Base-by-base conservation (phyloP, 2,888 invertebrate species). In the Chorisops tibialis region DNA sequence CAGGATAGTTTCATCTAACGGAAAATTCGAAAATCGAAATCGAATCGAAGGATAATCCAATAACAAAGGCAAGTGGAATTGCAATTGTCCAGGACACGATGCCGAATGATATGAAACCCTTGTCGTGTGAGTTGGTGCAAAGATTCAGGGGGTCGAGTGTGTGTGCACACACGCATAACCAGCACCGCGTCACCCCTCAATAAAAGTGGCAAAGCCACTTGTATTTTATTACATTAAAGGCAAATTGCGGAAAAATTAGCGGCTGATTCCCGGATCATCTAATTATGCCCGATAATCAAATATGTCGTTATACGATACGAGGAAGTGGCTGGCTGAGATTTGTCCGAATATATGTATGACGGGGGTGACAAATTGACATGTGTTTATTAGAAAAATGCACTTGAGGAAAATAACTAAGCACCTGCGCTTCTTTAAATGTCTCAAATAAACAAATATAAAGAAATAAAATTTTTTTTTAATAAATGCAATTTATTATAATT, bases 201-300 rank as follows among this genome's bases (percentile, higher is more conserved):
- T 67, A 64, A 63, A 64, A 52, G 65, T 63, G 68, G 68, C 66
- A 69, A 65, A 64, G 69, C 69, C 67, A 30, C 30, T 30, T 30
- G 30, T 30, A 69, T 68, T 69, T n/a, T 76, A 75, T 77, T 77
- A 72, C 73, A 77, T 78, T 79, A 78, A 72, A 75, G 74, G 74
- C 75, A 78, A 78, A 79, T 78, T 79, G 78, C 76, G 78, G 78
- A 78, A 78, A 78, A 79, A 79, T 79, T 79, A 79, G 79, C 77
- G 78, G 77, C 78, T 77, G 76, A 78, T 77, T 77, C 75, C 70
- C 22, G 74, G 74, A 75, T 77, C 76, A 77, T 76, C 75, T 76
- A 76, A 77, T 76, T 77, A 75, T 60, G 22, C 18, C 50, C 11
- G 60, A 50, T 60, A 60, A 60, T 60, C 60, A 60, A 60, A 60